Percentiles rank a stretch among this genome's conserved stretches.
phyloP scores from a whole-genome alignment of 2,888 invertebrate genomes.

The Furcula furcula region DNA sequence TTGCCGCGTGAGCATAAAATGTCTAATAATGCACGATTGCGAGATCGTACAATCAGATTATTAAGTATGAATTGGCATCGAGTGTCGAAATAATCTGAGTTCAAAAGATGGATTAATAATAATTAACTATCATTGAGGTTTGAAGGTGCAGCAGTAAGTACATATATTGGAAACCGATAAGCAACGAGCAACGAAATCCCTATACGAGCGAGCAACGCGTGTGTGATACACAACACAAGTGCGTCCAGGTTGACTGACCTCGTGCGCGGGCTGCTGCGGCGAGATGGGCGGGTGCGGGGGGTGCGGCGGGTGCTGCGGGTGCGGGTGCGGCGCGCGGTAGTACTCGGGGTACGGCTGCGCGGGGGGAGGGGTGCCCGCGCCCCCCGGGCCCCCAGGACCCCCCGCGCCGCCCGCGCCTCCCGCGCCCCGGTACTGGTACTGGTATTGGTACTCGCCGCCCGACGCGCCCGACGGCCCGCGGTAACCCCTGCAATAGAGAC shows the following conservation, averaged over 20 bases:
- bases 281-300: constrained; percentile 34
- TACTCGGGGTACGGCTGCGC: constrained; percentile 66
- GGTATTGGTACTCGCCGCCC: constrained; percentile 62
- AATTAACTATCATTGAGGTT: no score
- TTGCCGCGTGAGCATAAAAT: no score
- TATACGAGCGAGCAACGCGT: no score
- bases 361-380: constrained; percentile 55
- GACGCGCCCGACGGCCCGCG: constrained; percentile 31
- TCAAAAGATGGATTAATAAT: no score
- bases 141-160: no score
- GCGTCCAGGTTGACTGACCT: constrained; percentile 43
- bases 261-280: constrained; percentile 37
- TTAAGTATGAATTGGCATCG: no score
- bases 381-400: constrained; percentile 55
- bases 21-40: no score
- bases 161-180: no score
- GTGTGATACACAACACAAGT: no score
- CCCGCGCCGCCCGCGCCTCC: constrained; percentile 58
- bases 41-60: no score
- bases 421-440: constrained; percentile 74
- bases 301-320: constrained; percentile 37
- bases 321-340: constrained; percentile 64
- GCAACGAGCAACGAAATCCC: no score
- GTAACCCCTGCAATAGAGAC: constrained; percentile 59
- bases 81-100: no score